Evolutionary conservation across 2,888 invertebrate genomes (phyloP).

Genomic region (Leptinotarsa peninsularis): DNA sequence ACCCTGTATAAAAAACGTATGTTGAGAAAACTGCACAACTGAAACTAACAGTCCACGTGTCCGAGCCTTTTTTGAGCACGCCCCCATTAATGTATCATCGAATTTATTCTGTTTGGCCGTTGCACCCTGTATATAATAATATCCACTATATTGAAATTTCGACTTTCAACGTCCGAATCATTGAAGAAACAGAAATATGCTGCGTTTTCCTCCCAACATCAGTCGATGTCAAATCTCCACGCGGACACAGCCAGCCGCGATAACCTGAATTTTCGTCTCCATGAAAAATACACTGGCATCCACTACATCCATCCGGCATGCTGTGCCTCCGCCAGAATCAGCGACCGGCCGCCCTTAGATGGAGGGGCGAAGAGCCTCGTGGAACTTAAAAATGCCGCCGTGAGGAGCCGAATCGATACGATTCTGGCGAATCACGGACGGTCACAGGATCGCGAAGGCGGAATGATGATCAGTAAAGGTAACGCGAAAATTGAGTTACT

Average conservation of each 20-base stretch:
- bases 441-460: constrained; percentile 23
- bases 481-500: background rate
- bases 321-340: constrained; percentile 31
- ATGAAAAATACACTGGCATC: constrained; percentile 43
- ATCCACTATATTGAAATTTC: too few relatives aligned
- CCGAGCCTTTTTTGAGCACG: too few relatives aligned
- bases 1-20: too few relatives aligned
- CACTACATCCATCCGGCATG: constrained; percentile 40
- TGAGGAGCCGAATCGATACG: constrained; percentile 84
- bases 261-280: constrained; percentile 55
- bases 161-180: too few relatives aligned
- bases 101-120: too few relatives aligned
- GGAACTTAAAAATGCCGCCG: constrained; percentile 86
- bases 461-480: constrained; percentile 8
- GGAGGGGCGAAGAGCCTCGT: constrained; percentile 58
- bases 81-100: too few relatives aligned
- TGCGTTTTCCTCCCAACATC: background rate
- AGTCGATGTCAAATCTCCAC: background rate
- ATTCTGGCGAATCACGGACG: constrained; percentile 71
- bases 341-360: constrained; percentile 52
- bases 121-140: too few relatives aligned
- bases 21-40: too few relatives aligned
- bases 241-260: constrained; percentile 22
- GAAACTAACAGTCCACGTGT: too few relatives aligned
- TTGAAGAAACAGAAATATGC: background rate